Base-by-base conservation (phyloP, 2,888 invertebrate species). In the Unio delphinus region DNA sequence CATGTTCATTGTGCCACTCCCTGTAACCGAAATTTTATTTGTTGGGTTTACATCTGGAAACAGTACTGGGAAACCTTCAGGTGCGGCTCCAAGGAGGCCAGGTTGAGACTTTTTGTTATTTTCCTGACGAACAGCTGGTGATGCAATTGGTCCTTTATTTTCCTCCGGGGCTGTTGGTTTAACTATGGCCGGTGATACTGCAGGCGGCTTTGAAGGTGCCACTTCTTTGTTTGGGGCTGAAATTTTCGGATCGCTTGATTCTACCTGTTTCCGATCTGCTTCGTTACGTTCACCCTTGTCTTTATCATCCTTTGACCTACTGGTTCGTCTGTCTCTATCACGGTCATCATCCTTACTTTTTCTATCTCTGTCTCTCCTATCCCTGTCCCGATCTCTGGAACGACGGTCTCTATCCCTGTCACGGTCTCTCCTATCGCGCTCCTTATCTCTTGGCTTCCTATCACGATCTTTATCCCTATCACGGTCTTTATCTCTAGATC, bases 401-500 rank as follows among this genome's bases (percentile, higher is more conserved):
- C 73, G 69, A 34, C 72, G 65, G 23, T 72, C 74, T 61, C 77
- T 68, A 45, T 74, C 76, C 45, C 73, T 69, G 5, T 69, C 68
- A 60, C 65, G 68, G 55, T 69, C 67, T 8, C 72, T 72, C 55
- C 69, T 64, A 23, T 74, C 74, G 23, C 79, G 68, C 45, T 74
- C 74, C 61, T 72, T 68, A 56, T 70, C 73, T 63, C 66, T 64
- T 30, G 34, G 34, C 61, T 65, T 60, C 26, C 61, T 55, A 45
- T 63, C 60, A 57, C 73, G 63, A 55, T 72, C 70, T 72, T 73
- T 76, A 23, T 74, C 75, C 69, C 85, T 80, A 62, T 84, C 81
- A 61, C 86, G 81, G 54, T 90, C 83, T 45, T 88, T 80, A 63
- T 76, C 76, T 54, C 74, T 66, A 58, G 74, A 70, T 61, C 71